Evolutionary conservation across 2,797 vertebrate genomes (phyloP).

Genomic region (Enteromius thamalakanensis): DNA sequence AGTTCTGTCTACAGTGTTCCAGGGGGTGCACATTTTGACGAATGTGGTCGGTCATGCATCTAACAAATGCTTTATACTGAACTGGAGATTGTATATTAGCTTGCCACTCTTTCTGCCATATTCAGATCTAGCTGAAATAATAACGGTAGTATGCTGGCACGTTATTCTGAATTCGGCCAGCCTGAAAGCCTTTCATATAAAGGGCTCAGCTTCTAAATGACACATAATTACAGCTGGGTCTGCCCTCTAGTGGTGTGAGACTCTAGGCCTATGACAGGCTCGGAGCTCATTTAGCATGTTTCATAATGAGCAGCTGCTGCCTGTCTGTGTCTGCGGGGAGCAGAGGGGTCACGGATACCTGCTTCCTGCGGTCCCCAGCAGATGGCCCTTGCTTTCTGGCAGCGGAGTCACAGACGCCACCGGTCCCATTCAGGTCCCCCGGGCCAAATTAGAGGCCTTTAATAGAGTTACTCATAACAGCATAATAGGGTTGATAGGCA

Average conservation of each 20-base stretch:
- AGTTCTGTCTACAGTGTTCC: too few relatives aligned
- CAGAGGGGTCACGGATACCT: slow-evolving; percentile 59
- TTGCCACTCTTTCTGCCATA: background rate
- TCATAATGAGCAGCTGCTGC: slow-evolving; percentile 57
- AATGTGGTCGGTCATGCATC: background rate
- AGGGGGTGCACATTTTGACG: background rate
- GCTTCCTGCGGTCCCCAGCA: slow-evolving; percentile 61
- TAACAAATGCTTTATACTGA: background rate
- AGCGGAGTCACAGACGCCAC: slow-evolving; percentile 62
- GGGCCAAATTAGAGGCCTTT: slow-evolving; percentile 78
- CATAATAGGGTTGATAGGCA: slow-evolving; percentile 69
- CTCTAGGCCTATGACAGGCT: background rate
- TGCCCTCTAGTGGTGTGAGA: slow-evolving; percentile 48
- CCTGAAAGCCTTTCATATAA: background rate
- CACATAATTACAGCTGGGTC: background rate
- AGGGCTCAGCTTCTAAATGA: background rate
- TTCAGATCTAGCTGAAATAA: background rate
- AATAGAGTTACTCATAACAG: slow-evolving; percentile 73
- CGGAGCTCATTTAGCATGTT: slow-evolving; percentile 18
- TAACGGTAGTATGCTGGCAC: background rate
- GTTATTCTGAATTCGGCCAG: background rate
- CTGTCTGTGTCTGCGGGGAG: slow-evolving; percentile 50
- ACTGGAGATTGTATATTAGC: background rate
- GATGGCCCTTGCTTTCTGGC: slow-evolving; percentile 69
- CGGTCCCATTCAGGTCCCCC: slow-evolving; percentile 67